Evolutionary conservation across 2,113 vertebrate genomes (phyloP), one percentile per base, ranked within the genome.

Genomic region (Burhinus bistriatus): DNA sequence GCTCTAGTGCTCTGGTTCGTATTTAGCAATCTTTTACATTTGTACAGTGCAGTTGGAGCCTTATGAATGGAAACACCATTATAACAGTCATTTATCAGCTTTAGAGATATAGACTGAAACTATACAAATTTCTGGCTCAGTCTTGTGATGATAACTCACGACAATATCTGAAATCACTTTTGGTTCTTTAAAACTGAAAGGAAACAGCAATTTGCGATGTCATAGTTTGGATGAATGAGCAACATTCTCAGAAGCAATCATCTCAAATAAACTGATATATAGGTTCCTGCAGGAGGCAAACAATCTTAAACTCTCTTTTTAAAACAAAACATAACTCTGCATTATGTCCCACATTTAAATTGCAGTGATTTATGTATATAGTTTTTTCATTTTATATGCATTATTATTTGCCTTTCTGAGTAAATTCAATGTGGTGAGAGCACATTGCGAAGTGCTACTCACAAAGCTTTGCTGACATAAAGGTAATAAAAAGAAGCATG

Each of bases 171-270:
- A 93, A 95, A 95, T 80, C n/a, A 83, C 80, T 97, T 97, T 85
- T 62, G 62, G 84, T 90, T 95, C 91, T 94, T 97, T 97, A 96
- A 95, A 95, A 91, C 78, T 76, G 78, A 91, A 87, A 18, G 45
- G 45, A 95, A 95, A 80, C 22, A 77, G 45, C 76, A 93, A 92
- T 97, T 96, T 95, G 18, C 6, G 1, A 42, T 93, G 93, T 90
- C 93, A 83, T 51, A 2, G 0, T 83, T 89, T 88, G 87, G 75
- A 96, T 93, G 70, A 95, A 97, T 94, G 83, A 59, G 77, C 65
- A 88, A 32, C 55, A 51, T 92, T 97, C 91, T 97, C 91, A 91
- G 93, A 94, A 94, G 64, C 58, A 97, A 77, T 97, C 59, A 93
- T 45, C 73, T 94, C 85, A 94, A 93, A 65, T 83, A 95, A 97